These are phyloP conservation scores for Styela plicata DNA, from an alignment of 23 tunicate species.

Conservation along the genomic window DNA sequence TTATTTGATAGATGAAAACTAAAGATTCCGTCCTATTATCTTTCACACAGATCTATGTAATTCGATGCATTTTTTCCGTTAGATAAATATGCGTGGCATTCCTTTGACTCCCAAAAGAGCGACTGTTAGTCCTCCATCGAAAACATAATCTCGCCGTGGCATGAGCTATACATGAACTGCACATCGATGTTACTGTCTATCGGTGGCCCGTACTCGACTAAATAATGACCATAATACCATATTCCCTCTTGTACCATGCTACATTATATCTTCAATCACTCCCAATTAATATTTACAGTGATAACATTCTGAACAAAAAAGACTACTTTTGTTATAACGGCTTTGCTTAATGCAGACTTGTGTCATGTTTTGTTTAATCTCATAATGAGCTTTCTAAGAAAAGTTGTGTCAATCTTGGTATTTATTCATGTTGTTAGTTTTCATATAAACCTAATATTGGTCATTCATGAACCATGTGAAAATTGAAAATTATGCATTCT, in stretches of 20 bases:
- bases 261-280: background rate
- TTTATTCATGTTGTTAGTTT: no score
- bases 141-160: no score
- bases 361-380: background rate
- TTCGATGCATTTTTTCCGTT: slow-evolving; percentile 14
- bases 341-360: background rate
- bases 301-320: background rate
- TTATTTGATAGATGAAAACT: background rate
- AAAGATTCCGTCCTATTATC: slow-evolving; percentile 2
- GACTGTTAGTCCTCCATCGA: no score
- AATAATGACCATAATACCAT: no score
- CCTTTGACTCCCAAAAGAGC: background rate
- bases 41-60: slow-evolving; percentile 13
- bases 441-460: no score
- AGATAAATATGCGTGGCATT: background rate
- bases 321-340: background rate
- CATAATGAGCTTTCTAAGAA: background rate
- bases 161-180: no score
- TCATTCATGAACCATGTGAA: no score
- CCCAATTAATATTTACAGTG: background rate
- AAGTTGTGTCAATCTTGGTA: no score
- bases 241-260: background rate
- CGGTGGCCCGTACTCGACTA: no score
- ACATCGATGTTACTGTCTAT: no score
- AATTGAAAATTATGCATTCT: no score